Evolutionary conservation across 2,113 vertebrate genomes (phyloP).

Genomic region (Poecile atricapillus): DNA sequence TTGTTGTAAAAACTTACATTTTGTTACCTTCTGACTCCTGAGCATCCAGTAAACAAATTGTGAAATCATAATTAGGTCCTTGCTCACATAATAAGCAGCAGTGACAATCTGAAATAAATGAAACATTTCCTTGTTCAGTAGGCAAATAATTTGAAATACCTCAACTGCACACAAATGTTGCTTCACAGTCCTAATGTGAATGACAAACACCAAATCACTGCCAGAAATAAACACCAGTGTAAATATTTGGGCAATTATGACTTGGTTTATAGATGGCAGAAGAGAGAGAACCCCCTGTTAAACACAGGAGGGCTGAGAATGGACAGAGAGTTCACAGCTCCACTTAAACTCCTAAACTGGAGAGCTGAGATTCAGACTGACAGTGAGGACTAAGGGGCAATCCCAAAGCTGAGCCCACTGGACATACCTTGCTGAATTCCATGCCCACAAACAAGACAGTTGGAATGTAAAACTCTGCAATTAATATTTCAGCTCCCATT

Average conservation of each 20-base stretch:
- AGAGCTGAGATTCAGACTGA: neutral
- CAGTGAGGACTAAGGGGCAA: neutral
- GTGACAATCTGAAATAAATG: conserved; percentile 62
- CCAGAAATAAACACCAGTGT: neutral
- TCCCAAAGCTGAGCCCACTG: neutral
- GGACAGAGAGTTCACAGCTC: neutral
- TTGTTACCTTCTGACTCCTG: conserved; percentile 68
- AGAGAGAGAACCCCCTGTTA: neutral
- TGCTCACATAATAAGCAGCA: conserved; percentile 69
- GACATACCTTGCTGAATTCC: neutral
- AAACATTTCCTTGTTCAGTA: neutral
- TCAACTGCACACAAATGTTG: neutral
- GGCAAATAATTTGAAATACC: neutral
- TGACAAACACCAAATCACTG: neutral
- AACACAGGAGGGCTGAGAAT: neutral
- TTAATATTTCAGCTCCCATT: neutral
- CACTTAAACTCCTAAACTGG: accelerated
- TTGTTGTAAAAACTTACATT: conserved; percentile 41
- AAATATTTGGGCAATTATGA: neutral
- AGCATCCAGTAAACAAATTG: conserved; percentile 73
- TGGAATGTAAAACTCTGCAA: neutral
- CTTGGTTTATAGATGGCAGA: neutral
- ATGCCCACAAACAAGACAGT: neutral
- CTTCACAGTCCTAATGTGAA: neutral
- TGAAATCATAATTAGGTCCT: conserved; percentile 68